Percentiles rank a stretch among this genome's conserved stretches.
These are phyloP conservation scores for Megaptera novaeangliae DNA, from an alignment of 2,113 vertebrate genomes.

Conservation along the genomic window DNA sequence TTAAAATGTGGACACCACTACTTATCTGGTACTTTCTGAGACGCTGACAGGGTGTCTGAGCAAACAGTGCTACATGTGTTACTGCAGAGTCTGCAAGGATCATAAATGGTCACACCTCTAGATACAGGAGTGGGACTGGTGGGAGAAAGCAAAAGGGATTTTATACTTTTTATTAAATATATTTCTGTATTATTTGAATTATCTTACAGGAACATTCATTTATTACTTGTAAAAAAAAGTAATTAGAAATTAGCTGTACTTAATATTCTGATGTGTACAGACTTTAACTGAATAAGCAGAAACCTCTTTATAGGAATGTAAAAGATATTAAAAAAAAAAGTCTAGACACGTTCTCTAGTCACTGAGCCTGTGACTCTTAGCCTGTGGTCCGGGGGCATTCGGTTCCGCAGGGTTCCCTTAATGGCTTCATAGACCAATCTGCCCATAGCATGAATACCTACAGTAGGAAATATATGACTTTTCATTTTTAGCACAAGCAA, in stretches of 20 bases:
- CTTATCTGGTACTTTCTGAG: not conserved
- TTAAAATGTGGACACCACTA: not conserved
- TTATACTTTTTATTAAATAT: not conserved
- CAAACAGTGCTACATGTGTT: fast-evolving
- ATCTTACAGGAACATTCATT: not conserved
- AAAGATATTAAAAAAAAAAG: not conserved
- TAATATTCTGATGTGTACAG: not conserved
- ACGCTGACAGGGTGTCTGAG: not conserved
- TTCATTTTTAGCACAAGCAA: not conserved
- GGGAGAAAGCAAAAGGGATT: not conserved
- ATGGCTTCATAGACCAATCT: not conserved
- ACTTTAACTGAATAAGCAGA: not conserved
- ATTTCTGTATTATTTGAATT: not conserved
- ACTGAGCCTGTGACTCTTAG: not conserved
- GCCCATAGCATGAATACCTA: not conserved
- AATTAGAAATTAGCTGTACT: not conserved
- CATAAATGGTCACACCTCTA: not conserved
- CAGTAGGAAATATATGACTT: not conserved
- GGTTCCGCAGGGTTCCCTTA: not conserved
- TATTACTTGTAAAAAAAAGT: not conserved
- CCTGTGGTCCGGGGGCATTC: not conserved
- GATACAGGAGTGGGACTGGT: fast-evolving
- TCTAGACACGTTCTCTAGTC: not conserved
- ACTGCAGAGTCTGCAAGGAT: not conserved
- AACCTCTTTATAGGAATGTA: not conserved